Base-by-base conservation (phyloP, 2,113 vertebrate genomes). In the Pterocles orientalis region DNA sequence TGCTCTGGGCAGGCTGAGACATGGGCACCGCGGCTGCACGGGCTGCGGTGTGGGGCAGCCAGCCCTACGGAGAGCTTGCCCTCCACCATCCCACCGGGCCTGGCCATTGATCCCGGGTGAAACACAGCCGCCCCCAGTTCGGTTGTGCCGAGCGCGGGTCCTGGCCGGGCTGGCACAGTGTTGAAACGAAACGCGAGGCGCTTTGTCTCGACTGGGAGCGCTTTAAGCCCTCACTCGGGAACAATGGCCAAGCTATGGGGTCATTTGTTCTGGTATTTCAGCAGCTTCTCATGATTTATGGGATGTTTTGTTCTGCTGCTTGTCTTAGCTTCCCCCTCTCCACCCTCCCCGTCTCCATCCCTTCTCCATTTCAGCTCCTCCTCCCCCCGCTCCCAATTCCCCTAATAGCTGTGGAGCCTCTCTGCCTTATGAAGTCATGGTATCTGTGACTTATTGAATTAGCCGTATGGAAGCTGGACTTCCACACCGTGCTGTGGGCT, bases 251-350 rank as follows among this genome's bases (percentile, higher is more conserved):
- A 97, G 96, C 95, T 80, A 86, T 94, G 97, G 97, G 95, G 97
- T 97, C 96, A 97, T 97, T 96, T 97, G 95, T 97, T 97, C 96
- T 96, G 97, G 95, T 96, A 84, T 97, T 97, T 97, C 97, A 97
- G 94, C 97, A 95, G 95, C 96, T 97, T 84, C 94, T 92, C 90
- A 58, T 97, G 96, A 97, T 97, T 97, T 97, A 97, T 97, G 97
- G 90, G 92, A 95, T 96, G 95, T 97, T 97, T 97, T 97, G 97
- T 97, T 97, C 97, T 97, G 96, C 94, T 97, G 94, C 96, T 97
- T 95, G 96, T 97, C 88, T 96, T 95, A 95, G 86, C 83, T 87
- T 94, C 86, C 94, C 94, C 94, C 96, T 90, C 70, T 92, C 92
- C 90, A 76, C 96, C 94, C 95, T 94, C 94, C 92, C 90, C 18